phyloP scores from a whole-genome alignment of 2,113 vertebrate genomes.

The Nematolebias whitei region DNA sequence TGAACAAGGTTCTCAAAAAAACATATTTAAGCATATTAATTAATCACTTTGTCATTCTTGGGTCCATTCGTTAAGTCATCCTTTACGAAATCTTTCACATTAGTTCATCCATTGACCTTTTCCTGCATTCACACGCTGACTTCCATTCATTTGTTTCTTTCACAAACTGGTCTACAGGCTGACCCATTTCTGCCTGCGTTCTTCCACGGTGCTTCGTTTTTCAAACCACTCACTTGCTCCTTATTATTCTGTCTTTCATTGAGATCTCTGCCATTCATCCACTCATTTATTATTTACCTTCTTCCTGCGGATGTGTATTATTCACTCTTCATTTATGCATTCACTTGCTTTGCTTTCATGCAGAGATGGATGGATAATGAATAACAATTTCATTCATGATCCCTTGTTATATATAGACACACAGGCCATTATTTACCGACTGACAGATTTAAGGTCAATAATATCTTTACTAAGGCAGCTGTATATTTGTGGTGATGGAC shows the following conservation, averaged over 20 bases:
- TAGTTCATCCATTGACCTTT: constrained; percentile 8
- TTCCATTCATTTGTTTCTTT: constrained; percentile 19
- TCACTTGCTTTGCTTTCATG: not conserved
- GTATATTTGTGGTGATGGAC: too few relatives aligned
- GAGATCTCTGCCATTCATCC: not conserved
- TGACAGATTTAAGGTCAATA: too few relatives aligned
- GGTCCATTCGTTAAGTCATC: constrained; percentile 1
- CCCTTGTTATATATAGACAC: too few relatives aligned
- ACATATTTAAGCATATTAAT: not conserved
- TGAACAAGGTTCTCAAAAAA: not conserved
- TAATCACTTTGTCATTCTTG: not conserved
- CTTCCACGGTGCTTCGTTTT: not conserved
- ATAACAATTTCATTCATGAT: too few relatives aligned
- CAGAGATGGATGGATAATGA: too few relatives aligned
- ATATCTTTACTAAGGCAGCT: too few relatives aligned
- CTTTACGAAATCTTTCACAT: not conserved
- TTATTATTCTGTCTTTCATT: not conserved
- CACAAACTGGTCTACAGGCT: constrained; percentile 2
- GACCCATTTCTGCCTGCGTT: constrained; percentile 8
- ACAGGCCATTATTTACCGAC: too few relatives aligned
- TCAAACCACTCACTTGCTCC: not conserved
- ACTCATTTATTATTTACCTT: constrained; percentile 2
- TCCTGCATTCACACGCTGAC: not conserved
- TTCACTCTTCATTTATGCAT: not conserved
- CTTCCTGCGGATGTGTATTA: not conserved